phyloP scores from a whole-genome alignment of 2,113 vertebrate species.

The Corythornis vintsioides region DNA sequence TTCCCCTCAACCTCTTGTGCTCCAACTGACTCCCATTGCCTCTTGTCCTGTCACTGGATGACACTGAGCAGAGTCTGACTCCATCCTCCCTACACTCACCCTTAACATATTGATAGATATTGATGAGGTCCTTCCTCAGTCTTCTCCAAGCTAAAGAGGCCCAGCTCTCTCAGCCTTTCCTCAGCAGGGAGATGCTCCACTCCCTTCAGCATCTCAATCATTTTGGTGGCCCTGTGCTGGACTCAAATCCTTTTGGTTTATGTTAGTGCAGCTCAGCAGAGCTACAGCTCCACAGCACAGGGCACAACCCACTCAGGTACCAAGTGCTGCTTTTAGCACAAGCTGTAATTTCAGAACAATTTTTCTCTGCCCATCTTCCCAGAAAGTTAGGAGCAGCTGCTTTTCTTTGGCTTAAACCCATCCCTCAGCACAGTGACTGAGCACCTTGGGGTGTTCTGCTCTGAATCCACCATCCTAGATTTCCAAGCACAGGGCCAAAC shows the following conservation, averaged over 20 bases:
- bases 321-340: neutral
- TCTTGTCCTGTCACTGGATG: no score
- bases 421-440: neutral
- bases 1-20: no score
- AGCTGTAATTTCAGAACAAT: neutral
- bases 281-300: neutral
- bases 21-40: no score
- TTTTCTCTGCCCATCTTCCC: neutral
- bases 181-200: no score
- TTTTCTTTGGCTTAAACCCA: neutral
- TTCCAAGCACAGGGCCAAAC: neutral
- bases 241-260: neutral
- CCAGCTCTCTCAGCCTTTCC: no score
- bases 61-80: no score
- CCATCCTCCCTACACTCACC: no score
- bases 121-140: no score
- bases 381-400: neutral
- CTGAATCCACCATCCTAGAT: neutral
- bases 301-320: neutral
- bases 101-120: no score
- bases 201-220: no score
- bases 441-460: neutral
- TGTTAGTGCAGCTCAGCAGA: neutral
- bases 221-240: no score
- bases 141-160: no score